These are phyloP conservation scores for Drosophila parabipectinata DNA, from an alignment of 1,140 invertebrate species.

Conservation along the genomic window DNA sequence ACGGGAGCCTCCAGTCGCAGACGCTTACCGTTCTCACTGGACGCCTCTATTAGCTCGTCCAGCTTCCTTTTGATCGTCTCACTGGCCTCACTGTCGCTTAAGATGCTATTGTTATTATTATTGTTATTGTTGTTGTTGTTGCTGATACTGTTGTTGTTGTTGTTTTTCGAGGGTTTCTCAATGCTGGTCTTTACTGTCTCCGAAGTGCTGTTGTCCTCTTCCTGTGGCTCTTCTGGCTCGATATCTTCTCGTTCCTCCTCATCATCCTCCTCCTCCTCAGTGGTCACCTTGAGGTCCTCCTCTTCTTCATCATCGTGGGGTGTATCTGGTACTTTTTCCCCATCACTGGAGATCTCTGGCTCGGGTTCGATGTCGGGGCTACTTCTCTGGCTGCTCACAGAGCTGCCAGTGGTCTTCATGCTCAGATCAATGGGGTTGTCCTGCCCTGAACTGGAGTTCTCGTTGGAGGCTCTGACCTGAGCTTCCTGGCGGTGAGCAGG, in stretches of 20 bases:
- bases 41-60: constrained; percentile 81
- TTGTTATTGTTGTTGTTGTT: constrained; percentile 55
- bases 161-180: constrained; percentile 66
- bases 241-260: constrained; percentile 67
- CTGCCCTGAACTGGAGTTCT: constrained; percentile 82
- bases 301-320: constrained; percentile 45
- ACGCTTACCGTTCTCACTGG: constrained; percentile 83
- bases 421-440: constrained; percentile 93
- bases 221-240: constrained; percentile 40
- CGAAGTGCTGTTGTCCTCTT: constrained; percentile 33
- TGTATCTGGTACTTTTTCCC: constrained; percentile 29
- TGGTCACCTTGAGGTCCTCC: constrained; percentile 21
- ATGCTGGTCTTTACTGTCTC: constrained; percentile 60
- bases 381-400: constrained; percentile 71
- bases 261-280: constrained; percentile 75
- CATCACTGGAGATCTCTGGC: constrained; percentile 40
- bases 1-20: constrained; percentile 85
- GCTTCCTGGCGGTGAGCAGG: constrained; percentile 45
- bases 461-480: background rate
- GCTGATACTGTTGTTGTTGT: constrained; percentile 66
- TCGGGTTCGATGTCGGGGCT: constrained; percentile 52
- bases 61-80: constrained; percentile 82
- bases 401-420: constrained; percentile 87
- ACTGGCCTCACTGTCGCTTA: constrained; percentile 56
- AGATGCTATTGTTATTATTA: constrained; percentile 59